Evolutionary conservation across 1,140 invertebrate genomes (phyloP), one percentile per base, ranked within the genome.

Genomic region (Bombus superbus): DNA sequence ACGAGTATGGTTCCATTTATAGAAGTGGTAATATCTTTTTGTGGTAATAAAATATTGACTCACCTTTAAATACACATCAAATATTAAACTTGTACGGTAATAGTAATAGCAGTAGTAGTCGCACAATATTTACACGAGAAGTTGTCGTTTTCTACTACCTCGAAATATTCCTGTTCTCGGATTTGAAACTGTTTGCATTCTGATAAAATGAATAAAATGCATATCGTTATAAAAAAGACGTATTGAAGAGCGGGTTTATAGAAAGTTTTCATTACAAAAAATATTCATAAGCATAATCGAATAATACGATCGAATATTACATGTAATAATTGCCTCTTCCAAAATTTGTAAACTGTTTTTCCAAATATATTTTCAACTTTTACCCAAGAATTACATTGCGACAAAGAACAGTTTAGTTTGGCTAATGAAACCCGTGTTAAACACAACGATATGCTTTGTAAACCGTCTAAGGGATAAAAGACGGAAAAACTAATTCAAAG

Each of bases 1-100:
- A 25, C 0, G 59, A 35, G 18, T 64, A 64, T 38, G 38, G 57
- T 35, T 35, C 42, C 62, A 78, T 78, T 81, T 66, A 38, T 32
- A 71, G 18, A 81, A 81, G 35, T 81, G 22, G 64, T 81, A 53
- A 53, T 53, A 25, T 81, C 66, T 38, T 81, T 57, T 57, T n/a
- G 38, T 18, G 44, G 32, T n/a, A 57, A 47, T 53, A 40, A 81
- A 71, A 71, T 69, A 81, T 81, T 81, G 59, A 68, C 62, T 4
- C 28, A 79, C 32, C 77, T 66, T 32, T 79, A 47, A 42, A 57
- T 47, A 79, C 62, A 79, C 32, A 68, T 68, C 57, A 79, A 79
- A 66, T 79, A 79, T 79, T 79, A 62, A 79, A 44, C 62, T 32
- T 13, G 40, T 15, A 15, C 40, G 4, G 42, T 38, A 76, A 76